phyloP scores from a whole-genome alignment of 2,113 vertebrate genomes.

The Hippocampus mohnikei region DNA sequence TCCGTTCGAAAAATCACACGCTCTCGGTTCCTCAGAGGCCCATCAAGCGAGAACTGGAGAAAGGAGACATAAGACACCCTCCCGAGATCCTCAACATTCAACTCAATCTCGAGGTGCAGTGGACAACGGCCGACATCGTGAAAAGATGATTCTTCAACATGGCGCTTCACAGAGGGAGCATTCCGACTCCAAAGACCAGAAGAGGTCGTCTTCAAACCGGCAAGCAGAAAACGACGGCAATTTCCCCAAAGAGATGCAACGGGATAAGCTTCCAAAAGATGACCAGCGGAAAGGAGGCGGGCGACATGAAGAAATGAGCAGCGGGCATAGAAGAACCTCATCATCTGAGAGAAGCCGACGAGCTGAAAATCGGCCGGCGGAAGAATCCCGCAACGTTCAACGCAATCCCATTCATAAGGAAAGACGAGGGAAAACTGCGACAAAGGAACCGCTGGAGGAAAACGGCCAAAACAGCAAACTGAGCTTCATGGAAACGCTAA shows the following conservation, averaged over 20 bases:
- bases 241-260: constrained; percentile 38
- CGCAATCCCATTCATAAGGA: constrained; percentile 46
- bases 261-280: constrained; percentile 39
- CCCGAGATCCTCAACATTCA: constrained; percentile 10
- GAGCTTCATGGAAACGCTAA: constrained; percentile 95
- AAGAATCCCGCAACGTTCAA: constrained; percentile 14
- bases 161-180: background rate
- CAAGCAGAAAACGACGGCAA: constrained; percentile 7
- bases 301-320: constrained; percentile 45
- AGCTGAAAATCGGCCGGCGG: constrained; percentile 57
- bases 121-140: constrained; percentile 15
- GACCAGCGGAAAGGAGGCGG: constrained; percentile 47
- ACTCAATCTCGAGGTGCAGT: constrained; percentile 16
- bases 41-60: constrained; percentile 23
- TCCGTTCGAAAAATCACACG: constrained; percentile 8
- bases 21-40: background rate
- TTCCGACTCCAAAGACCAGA: constrained; percentile 40
- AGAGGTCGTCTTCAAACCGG: constrained; percentile 28
- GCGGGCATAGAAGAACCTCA: constrained; percentile 36
- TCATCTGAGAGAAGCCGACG: constrained; percentile 48
- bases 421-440: constrained; percentile 44
- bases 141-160: constrained; percentile 19
- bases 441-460: constrained; percentile 29
- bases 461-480: constrained; percentile 77
- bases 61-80: constrained; percentile 18